Percentiles rank a stretch among this genome's conserved stretches.
Conservation (phyloP, 2,888 invertebrate species). For the Tetrapedia diversipes region DNA sequence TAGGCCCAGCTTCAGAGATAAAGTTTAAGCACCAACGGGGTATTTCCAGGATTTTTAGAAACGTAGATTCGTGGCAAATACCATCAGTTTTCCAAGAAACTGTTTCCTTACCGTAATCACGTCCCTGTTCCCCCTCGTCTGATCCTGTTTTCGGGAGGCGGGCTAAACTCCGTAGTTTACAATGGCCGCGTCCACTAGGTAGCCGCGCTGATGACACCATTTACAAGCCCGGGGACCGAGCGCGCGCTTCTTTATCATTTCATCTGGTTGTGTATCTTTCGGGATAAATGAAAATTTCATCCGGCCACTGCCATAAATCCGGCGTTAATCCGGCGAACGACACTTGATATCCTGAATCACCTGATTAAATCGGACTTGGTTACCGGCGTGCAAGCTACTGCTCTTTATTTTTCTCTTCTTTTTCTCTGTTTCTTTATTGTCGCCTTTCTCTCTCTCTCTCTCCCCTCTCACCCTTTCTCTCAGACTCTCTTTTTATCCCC, state of each 20-base stretch:
- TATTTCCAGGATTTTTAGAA: too few relatives aligned
- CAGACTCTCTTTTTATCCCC: too few relatives aligned
- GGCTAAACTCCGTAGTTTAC: constrained; percentile 19
- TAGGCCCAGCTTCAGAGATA: too few relatives aligned
- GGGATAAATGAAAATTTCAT: constrained; percentile 31
- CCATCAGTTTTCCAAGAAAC: too few relatives aligned
- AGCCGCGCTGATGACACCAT: constrained; percentile 34
- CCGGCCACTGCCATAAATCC: constrained; percentile 4
- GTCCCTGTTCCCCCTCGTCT: neutral
- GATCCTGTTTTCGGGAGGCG: neutral
- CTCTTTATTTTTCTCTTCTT: too few relatives aligned
- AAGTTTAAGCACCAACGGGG: too few relatives aligned
- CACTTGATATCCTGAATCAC: constrained; percentile 30
- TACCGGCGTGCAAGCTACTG: constrained; percentile 4
- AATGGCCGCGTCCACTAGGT: neutral
- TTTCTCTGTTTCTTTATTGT: too few relatives aligned
- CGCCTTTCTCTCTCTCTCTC: too few relatives aligned
- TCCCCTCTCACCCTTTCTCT: too few relatives aligned
- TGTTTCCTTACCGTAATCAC: neutral
- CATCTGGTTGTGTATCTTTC: constrained; percentile 22
- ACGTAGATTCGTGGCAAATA: neutral
- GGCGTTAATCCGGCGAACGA: constrained; percentile 28
- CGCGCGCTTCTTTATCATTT: constrained; percentile 21
- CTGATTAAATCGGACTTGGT: constrained; percentile 35
- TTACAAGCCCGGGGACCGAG: constrained; percentile 18